A percentile compares a stretch with the other conserved stretches of the same genome.
Evolutionary conservation across 2,797 vertebrate genomes (phyloP).

Genomic region (Poeciliopsis paucimaculata): DNA sequence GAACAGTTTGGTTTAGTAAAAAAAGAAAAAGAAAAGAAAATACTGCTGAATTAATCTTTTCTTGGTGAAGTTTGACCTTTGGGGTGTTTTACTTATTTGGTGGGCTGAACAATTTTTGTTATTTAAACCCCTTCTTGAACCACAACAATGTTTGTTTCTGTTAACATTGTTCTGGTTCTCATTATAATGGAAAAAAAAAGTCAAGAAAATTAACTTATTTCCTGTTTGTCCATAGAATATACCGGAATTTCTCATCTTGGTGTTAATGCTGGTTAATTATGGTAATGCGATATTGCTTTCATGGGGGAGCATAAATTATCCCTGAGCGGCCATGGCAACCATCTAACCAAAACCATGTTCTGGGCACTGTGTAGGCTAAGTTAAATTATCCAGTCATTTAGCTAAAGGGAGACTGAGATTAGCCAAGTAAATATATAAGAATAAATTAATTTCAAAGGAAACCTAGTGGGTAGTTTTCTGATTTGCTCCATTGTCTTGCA

Average conservation of each 20-base stretch:
- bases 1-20: conserved; percentile 8
- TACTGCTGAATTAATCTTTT: conserved; percentile 21
- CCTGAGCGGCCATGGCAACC: too few relatives aligned
- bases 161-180: background rate
- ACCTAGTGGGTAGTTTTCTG: background rate
- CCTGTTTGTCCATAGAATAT: background rate
- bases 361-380: background rate
- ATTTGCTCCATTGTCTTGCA: background rate
- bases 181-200: background rate
- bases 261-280: background rate
- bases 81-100: background rate
- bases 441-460: background rate
- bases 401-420: background rate
- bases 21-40: conserved; percentile 3
- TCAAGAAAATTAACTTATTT: background rate
- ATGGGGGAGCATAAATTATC: background rate
- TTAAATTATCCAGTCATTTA: background rate
- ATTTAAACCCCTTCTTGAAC: background rate
- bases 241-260: background rate
- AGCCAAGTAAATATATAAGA: background rate
- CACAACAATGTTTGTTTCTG: background rate
- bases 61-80: conserved; percentile 36
- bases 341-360: background rate
- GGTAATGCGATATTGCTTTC: background rate
- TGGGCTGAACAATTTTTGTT: too few relatives aligned